These are phyloP conservation scores for Carterocephalus palaemon DNA, from an alignment of 2,888 invertebrate genomes.

Conservation along the genomic window DNA sequence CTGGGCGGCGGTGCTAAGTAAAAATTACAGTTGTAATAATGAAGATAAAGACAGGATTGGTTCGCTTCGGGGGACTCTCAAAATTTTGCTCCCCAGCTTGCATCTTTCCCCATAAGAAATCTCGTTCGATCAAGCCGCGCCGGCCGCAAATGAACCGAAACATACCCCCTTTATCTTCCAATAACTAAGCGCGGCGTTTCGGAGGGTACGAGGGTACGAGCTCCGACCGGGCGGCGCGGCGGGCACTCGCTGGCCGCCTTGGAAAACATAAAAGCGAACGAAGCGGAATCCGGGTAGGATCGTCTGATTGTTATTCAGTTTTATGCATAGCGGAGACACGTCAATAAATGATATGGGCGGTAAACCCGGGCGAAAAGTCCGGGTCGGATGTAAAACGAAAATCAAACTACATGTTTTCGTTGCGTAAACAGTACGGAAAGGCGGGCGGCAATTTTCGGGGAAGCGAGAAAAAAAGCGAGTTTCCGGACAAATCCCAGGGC, in stretches of 20 bases:
- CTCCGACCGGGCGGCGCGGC: slow-evolving; percentile 32
- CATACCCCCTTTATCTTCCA: slow-evolving; percentile 71
- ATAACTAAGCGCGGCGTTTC: slow-evolving; percentile 65
- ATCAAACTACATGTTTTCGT: slow-evolving; percentile 40
- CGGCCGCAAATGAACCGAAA: slow-evolving; percentile 73
- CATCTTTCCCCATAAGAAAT: slow-evolving; percentile 66
- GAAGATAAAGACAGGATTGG: slow-evolving; percentile 38
- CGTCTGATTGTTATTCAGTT: slow-evolving; percentile 61
- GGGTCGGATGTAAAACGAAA: slow-evolving; percentile 33
- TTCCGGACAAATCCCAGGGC: slow-evolving; percentile 52
- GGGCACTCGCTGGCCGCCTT: slow-evolving; percentile 63
- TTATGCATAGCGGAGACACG: slow-evolving; percentile 50
- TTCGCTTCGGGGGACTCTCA: not conserved
- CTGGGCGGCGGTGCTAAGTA: slow-evolving; percentile 9
- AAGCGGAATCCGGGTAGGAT: slow-evolving; percentile 57
- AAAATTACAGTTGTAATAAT: slow-evolving; percentile 48
- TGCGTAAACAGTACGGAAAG: slow-evolving; percentile 43
- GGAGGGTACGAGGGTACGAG: no score
- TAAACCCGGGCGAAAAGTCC: slow-evolving; percentile 36
- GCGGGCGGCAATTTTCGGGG: slow-evolving; percentile 46
- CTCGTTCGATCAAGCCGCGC: slow-evolving; percentile 62
- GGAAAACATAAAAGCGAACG: slow-evolving; percentile 71
- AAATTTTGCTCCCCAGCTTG: slow-evolving; percentile 47
- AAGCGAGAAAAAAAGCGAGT: slow-evolving; percentile 40
- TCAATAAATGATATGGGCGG: slow-evolving; percentile 52